A percentile compares a stretch with the other conserved stretches of the same genome.
Conservation (phyloP, 1,140 invertebrate species). For the Bombus terrestris region DNA sequence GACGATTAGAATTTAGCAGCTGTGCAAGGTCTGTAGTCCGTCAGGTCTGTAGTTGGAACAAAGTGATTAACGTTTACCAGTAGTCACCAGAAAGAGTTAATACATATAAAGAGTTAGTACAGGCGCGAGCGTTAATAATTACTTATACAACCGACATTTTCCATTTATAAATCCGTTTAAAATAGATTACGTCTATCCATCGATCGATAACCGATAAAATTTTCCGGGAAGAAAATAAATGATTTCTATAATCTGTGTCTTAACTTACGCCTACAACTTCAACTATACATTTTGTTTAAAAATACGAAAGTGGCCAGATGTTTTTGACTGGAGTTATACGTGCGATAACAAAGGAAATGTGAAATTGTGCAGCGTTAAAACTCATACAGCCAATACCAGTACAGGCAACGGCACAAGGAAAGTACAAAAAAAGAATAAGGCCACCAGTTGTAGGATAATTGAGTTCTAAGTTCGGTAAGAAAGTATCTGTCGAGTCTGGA, state of each 20-base stretch:
- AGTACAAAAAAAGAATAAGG: slow-evolving; percentile 56
- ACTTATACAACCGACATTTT: neutral
- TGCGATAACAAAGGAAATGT: neutral
- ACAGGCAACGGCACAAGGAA: too few relatives aligned
- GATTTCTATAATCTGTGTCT: too few relatives aligned
- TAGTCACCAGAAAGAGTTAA: neutral
- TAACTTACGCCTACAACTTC: too few relatives aligned
- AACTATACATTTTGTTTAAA: too few relatives aligned
- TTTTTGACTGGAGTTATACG: rapidly evolving
- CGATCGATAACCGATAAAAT: too few relatives aligned
- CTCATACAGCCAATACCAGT: too few relatives aligned
- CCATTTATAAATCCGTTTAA: neutral
- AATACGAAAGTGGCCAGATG: neutral
- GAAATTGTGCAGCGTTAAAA: slow-evolving; percentile 1
- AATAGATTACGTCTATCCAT: neutral
- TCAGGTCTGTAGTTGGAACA: neutral
- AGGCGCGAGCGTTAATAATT: too few relatives aligned
- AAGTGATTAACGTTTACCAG: slow-evolving; percentile 1
- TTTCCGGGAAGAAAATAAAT: too few relatives aligned
- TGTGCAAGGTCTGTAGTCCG: neutral
- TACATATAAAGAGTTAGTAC: too few relatives aligned
- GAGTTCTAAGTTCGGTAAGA: slow-evolving; percentile 39
- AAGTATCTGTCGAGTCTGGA: slow-evolving; percentile 65
- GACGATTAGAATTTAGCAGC: slow-evolving; percentile 19
- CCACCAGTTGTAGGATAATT: slow-evolving; percentile 72